Base-by-base conservation (phyloP, 1,140 invertebrate genomes). In the Temnothorax longispinosus region DNA sequence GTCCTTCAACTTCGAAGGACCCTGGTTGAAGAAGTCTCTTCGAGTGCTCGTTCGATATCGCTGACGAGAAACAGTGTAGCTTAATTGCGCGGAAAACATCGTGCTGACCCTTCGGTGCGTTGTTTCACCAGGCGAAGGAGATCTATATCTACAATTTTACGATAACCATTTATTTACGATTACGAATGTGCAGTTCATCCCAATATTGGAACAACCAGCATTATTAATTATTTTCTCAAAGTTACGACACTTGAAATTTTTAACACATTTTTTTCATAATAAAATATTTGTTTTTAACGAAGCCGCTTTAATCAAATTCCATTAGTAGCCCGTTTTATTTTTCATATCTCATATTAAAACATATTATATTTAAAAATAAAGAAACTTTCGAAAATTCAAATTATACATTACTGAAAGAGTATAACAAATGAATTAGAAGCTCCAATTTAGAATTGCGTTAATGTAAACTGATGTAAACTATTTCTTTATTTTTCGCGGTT, bases 31-130 rank as follows among this genome's bases (percentile, higher is more conserved):
- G 58, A 77, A 72, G 56, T 52, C 18, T 52, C 18, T 38, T 88
- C 86, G 82, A 90, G 89, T 64, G 89, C 27, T 78, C 62, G 76
- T 50, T 38, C 72, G 88, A 88, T 74, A 88, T 69, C 58, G 75
- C 56, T 69, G 88, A 90, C 88, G 88, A 88, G 65, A 88, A 85
- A 71, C 89, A 90, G 89, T 18, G 69, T 35, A 15, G 75, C 80
- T 90, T 90, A 90, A 90, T 90, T 89, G 75, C 54, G 69, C 47
- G 76, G 56, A 75, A 76, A 64, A 74, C n/a, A 77, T 38, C 11
- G 15, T n/a, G 38, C 78, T 74, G 32, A 74, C 21, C 54, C 18
- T 38, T 69, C 64, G 7, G 10, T n/a, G 35, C 21, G 41, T n/a
- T 58, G 0, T n/a, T 52, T 2, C 18, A 18, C 1, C 27, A 44